phyloP scores from a whole-genome alignment of 1,140 invertebrate species.

The Rhopalosiphum padi region DNA sequence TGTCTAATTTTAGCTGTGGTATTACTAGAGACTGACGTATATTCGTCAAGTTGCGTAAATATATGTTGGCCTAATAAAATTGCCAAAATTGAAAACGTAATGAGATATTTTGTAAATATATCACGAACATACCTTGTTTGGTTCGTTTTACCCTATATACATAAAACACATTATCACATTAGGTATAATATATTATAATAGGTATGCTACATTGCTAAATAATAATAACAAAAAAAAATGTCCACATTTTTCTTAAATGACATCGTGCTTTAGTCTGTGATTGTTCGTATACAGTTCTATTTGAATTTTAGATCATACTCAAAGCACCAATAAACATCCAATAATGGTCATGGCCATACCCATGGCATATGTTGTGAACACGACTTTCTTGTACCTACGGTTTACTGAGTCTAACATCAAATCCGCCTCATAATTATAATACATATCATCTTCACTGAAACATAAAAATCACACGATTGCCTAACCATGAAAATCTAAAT shows the following conservation, averaged over 20 bases:
- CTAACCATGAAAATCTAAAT: slow-evolving; percentile 11
- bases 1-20: too few relatives aligned
- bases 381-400: slow-evolving; percentile 54
- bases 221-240: neutral
- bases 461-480: slow-evolving; percentile 15
- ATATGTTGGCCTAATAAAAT: too few relatives aligned
- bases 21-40: too few relatives aligned
- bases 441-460: slow-evolving; percentile 54
- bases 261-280: neutral
- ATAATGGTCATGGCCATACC: slow-evolving; percentile 34
- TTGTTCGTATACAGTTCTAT: neutral
- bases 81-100: too few relatives aligned
- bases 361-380: slow-evolving; percentile 29
- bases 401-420: slow-evolving; percentile 48
- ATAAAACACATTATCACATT: neutral
- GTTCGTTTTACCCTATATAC: neutral
- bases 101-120: too few relatives aligned
- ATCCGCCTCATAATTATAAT: slow-evolving; percentile 36
- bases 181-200: neutral
- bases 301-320: neutral
- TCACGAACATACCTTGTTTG: too few relatives aligned
- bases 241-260: neutral
- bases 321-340: slow-evolving; percentile 47
- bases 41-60: too few relatives aligned
- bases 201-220: too few relatives aligned